Percentiles rank a stretch among this genome's conserved stretches.
Evolutionary conservation across 2,113 vertebrate species (phyloP).

Genomic region (Monopterus albus): DNA sequence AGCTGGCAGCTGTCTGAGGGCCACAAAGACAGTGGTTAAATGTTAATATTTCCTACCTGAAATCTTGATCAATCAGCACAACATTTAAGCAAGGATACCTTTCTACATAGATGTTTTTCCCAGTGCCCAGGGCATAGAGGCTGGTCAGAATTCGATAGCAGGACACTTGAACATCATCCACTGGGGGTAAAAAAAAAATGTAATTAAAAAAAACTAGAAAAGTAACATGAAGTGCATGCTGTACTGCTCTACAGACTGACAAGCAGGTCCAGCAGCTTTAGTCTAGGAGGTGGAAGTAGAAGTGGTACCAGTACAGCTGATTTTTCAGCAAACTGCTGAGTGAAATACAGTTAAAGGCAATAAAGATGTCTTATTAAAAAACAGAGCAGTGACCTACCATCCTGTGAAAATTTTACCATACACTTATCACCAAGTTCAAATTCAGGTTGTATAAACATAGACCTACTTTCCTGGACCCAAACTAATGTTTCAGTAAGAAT

Average conservation of each 20-base stretch:
- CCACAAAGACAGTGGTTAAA: slow-evolving; percentile 13
- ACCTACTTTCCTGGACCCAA: too few species aligned
- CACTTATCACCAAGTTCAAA: too few species aligned
- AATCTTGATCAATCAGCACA: slow-evolving; percentile 4
- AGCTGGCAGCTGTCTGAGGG: slow-evolving; percentile 92
- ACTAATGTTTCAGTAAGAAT: too few species aligned
- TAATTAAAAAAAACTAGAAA: slow-evolving; percentile 29
- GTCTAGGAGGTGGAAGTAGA: background rate
- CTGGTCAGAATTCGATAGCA: slow-evolving; percentile 97
- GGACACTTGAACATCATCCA: slow-evolving; percentile 96
- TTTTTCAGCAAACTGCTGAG: background rate
- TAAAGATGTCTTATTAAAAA: too few species aligned
- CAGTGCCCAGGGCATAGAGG: slow-evolving; percentile 95
- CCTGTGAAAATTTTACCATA: too few species aligned
- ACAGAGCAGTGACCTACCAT: too few species aligned
- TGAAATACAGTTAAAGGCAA: too few species aligned
- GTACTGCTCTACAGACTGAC: too few species aligned
- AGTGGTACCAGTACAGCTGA: background rate
- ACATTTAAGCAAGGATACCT: slow-evolving; percentile 82
- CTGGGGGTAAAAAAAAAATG: slow-evolving; percentile 83
- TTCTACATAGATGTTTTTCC: slow-evolving; percentile 99
- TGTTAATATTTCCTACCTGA: background rate
- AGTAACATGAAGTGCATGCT: background rate
- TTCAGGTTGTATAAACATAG: too few species aligned
- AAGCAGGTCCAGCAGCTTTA: too few species aligned